phyloP scores from a whole-genome alignment of 2,113 vertebrate genomes.

The Phyllostomus hastatus region DNA sequence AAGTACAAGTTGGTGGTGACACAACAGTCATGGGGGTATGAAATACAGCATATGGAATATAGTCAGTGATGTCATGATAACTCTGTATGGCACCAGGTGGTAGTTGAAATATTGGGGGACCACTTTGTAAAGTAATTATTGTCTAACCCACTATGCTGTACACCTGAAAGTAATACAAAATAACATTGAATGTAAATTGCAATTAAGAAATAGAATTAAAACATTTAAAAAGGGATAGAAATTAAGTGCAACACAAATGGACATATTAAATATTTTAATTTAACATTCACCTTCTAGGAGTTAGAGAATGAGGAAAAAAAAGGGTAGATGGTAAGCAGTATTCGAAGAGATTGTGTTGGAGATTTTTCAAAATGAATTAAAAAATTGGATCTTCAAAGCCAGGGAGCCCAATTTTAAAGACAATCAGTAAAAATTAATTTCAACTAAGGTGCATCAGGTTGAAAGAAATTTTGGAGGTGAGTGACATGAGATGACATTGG shows the following conservation, averaged over 20 bases:
- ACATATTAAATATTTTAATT: neutral
- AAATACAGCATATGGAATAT: too few species aligned
- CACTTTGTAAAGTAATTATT: too few species aligned
- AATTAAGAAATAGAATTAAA: too few species aligned
- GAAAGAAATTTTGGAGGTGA: neutral
- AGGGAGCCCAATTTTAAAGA: neutral
- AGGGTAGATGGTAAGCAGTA: neutral
- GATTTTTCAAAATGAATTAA: neutral
- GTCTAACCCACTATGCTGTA: too few species aligned
- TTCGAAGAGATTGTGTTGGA: neutral
- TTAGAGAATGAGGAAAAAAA: neutral
- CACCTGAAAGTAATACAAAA: too few species aligned
- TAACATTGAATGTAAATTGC: too few species aligned
- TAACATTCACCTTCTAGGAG: neutral
- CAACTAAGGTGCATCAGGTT: neutral
- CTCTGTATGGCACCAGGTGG: too few species aligned
- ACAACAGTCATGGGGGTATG: too few species aligned
- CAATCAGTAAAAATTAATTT: neutral
- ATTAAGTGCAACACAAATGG: neutral
- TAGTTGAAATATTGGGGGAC: too few species aligned
- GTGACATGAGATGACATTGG: neutral
- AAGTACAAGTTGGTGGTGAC: too few species aligned
- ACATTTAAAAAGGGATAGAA: neutral
- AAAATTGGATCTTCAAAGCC: neutral
- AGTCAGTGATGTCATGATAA: too few species aligned